These are phyloP conservation scores for Pycnonotus jocosus DNA, from an alignment of 2,113 vertebrate genomes.

Conservation along the genomic window DNA sequence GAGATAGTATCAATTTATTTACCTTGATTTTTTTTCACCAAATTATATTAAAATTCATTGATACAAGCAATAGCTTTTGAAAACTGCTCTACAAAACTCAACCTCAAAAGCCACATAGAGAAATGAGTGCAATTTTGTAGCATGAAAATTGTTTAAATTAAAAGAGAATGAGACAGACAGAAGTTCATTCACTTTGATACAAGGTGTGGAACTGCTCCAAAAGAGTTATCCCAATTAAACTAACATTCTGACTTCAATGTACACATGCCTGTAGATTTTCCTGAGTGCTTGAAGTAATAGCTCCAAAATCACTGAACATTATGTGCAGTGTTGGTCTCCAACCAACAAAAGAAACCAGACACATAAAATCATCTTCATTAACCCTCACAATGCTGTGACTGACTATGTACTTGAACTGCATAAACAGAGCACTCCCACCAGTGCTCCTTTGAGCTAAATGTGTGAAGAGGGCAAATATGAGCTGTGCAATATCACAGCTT, in stretches of 20 bases:
- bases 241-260: neutral
- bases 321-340: neutral
- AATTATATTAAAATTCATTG: neutral
- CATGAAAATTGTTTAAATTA: neutral
- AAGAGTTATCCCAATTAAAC: neutral
- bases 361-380: neutral
- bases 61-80: neutral
- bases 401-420: neutral
- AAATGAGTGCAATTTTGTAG: neutral
- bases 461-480: neutral
- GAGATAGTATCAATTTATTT: neutral
- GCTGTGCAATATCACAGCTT: neutral
- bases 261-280: neutral
- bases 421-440: neutral
- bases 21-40: neutral
- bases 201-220: neutral
- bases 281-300: neutral
- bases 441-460: neutral
- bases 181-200: neutral
- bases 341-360: neutral
- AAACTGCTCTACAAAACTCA: neutral
- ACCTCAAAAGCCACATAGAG: neutral
- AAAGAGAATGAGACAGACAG: neutral
- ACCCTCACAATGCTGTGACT: neutral
- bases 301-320: neutral